A percentile compares a stretch with the other conserved stretches of the same genome.
Conservation (phyloP, 2,888 invertebrate species). For the Lasioglossum marginatum region DNA sequence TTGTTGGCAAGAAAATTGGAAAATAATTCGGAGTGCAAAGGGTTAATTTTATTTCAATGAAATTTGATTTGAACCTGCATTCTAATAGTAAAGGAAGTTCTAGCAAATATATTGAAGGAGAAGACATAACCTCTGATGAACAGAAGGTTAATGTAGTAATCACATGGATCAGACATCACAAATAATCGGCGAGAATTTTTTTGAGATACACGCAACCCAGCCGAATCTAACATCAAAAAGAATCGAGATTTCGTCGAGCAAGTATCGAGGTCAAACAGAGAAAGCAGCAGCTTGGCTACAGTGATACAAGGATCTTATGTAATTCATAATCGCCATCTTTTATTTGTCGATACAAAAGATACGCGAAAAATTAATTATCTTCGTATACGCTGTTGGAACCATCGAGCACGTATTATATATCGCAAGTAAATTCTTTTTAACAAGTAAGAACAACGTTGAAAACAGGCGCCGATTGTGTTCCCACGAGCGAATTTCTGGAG, state of each 20-base stretch:
- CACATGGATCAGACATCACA: neutral
- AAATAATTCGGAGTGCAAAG: too few relatives aligned
- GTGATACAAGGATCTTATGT: constrained; percentile 79
- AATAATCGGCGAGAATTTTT: constrained; percentile 4
- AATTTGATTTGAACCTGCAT: neutral
- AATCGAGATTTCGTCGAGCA: constrained; percentile 74
- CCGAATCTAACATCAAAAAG: constrained; percentile 44
- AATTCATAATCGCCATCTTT: constrained; percentile 77
- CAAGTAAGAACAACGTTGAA: neutral
- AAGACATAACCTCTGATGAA: neutral
- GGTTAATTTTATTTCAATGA: neutral
- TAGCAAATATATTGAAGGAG: neutral
- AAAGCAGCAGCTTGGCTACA: constrained; percentile 77
- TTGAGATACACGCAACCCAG: neutral
- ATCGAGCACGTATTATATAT: neutral
- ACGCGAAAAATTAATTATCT: constrained; percentile 53
- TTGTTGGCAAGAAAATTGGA: too few relatives aligned
- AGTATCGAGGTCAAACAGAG: constrained; percentile 82
- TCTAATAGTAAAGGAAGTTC: neutral
- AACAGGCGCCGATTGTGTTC: neutral
- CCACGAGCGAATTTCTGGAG: neutral
- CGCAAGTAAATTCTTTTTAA: neutral
- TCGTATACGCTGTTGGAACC: constrained; percentile 2
- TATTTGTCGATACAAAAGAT: constrained; percentile 65
- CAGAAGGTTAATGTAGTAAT: neutral